Base-by-base conservation (phyloP, 2,113 vertebrate species). In the Brachypteracias leptosomus region DNA sequence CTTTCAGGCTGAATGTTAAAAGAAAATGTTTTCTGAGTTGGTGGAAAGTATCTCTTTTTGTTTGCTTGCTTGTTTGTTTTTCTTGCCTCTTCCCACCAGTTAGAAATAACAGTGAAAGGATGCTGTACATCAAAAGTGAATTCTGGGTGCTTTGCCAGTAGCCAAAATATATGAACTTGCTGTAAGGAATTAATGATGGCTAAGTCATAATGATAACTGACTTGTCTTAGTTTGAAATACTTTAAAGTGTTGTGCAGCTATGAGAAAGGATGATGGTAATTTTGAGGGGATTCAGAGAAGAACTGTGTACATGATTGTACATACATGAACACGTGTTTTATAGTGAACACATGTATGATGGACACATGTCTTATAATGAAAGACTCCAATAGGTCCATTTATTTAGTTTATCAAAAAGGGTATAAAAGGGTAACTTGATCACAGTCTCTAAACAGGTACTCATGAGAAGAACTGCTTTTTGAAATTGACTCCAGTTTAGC, bases 1-100 rank as follows among this genome's bases (percentile, higher is more conserved):
- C 25, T 93, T 92, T 63, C 49, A 94, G 86, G 63, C 33, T 70
- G 83, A 96, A 95, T 70, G n/a, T 84, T 93, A 82, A 95, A 86
- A 93, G 31, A 68, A 86, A 89, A 78, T 11, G 11, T 3, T 63
- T 6, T 35, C 15, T 79, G 31, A 38, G 7, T 38, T 19, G 58
- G 58, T 94, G 52, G 19, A 88, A 59, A 42, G 21, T 44, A 7
- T 58, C 6, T 40, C 4, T 2, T 66, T 33, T 16, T 44, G 8
- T 28, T 15, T 35, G 22, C 36, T 14, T 16, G 3, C 29, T 3
- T 35, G 22, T 42, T 14, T 16, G 3, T n/a, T 3, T 6, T 3
- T 1, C 10, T 6, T 3, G 1, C 10, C 18, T 86, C 6, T 42
- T 66, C 10, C 33, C 54, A 7, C 44, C 83, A 73, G 5, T 65